Evolutionary conservation across 2,113 vertebrate genomes (phyloP).

Genomic region (Malurus cyaneus): DNA sequence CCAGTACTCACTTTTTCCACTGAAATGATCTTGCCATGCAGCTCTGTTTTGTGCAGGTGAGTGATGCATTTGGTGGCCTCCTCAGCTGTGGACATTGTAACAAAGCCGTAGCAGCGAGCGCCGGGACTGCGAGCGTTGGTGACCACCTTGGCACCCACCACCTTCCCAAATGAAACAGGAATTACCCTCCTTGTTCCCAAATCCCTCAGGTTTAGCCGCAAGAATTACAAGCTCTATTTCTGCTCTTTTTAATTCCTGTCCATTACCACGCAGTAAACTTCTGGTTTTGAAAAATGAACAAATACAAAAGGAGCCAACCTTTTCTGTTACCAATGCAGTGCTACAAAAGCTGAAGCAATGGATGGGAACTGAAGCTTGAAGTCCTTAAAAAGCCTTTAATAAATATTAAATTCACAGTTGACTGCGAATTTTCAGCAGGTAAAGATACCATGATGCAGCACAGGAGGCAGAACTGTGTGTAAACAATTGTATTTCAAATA

Average conservation of each 20-base stretch:
- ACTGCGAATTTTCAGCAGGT: background rate
- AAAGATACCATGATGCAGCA: background rate
- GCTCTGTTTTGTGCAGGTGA: slow-evolving; percentile 92
- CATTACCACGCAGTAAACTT: background rate
- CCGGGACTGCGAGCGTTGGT: slow-evolving; percentile 96
- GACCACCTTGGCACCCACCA: slow-evolving; percentile 95
- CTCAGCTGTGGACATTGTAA: slow-evolving; percentile 93
- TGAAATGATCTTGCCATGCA: slow-evolving; percentile 95
- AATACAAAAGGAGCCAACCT: background rate
- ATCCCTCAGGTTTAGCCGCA: background rate
- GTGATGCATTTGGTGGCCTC: slow-evolving; percentile 92
- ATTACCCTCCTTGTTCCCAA: background rate
- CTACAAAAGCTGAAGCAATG: background rate
- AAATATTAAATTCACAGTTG: background rate
- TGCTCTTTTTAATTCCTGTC: background rate
- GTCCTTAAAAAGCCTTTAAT: background rate
- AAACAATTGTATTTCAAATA: background rate
- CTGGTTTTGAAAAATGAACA: background rate
- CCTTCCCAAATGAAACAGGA: slow-evolving; percentile 69
- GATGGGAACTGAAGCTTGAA: background rate
- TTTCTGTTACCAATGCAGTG: background rate
- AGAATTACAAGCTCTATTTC: background rate
- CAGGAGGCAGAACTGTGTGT: background rate
- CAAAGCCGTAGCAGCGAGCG: slow-evolving; percentile 94
- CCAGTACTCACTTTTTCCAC: slow-evolving; percentile 86